Base-by-base conservation (phyloP, 2,888 invertebrate genomes). In the Cryptocheilus praepositus region DNA sequence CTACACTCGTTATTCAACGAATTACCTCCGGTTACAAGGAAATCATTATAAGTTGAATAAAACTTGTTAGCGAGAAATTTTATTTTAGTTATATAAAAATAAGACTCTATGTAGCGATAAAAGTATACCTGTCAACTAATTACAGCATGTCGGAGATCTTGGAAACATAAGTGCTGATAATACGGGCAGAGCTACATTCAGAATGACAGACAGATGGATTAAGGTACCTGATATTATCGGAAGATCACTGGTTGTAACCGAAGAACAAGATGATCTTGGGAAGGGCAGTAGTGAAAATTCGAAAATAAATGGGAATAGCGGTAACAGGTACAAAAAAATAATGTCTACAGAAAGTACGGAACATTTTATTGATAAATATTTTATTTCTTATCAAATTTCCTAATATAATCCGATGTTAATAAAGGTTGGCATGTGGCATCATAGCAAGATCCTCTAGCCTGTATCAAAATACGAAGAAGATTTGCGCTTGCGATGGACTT, bases 401-500 rank as follows among this genome's bases (percentile, higher is more conserved):
- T 43, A 5, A 56, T 19, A 3, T 28, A 43, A 45, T 43, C n/a
- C n/a, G n/a, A n/a, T 66, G 44, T 55, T 61, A 11, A 55, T 44
- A 53, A 69, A 63, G 95, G 66, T 86, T 96, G 57, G 94, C 94
- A 0, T 97, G 96, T 87, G 97, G 97, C 0, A 93, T 97, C 11
- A 96, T 97, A 77, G 97, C 97, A 0, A 91, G 97, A 43, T 95
- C 97, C 0, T 95, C 97, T 0, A 96, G 96, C 0, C 89, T 97
- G 8, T 94, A 96, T 84, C 92, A 96, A 87, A 97, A 97, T 86
- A 92, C 94, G 0, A 97, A 97, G 85, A 92, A 93, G 13, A 94
- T 97, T 61, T 97, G 97, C 89, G 94, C 95, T 0, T 97, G 97
- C 89, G 96, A 96, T 90, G 97, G 97, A 0, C 92, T 95, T 0